These are phyloP conservation scores for Glyptemys insculpta DNA, from an alignment of 2,797 vertebrate species.

Conservation along the genomic window DNA sequence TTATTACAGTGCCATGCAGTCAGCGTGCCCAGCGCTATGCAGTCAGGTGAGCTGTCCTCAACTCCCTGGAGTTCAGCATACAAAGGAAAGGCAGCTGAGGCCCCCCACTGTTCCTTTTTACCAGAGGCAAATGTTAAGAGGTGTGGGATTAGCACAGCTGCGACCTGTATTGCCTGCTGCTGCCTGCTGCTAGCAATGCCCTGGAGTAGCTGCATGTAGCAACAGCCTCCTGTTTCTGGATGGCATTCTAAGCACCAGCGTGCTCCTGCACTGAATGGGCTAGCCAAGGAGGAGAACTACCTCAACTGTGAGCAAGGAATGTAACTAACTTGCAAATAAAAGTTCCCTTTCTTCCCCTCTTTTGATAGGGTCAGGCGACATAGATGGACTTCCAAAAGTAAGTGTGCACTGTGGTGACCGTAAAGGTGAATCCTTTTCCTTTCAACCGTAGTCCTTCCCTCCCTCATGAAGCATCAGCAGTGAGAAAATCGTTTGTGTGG, in stretches of 20 bases:
- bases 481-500: neutral
- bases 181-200: slow-evolving; percentile 17
- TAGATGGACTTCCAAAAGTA: slow-evolving; percentile 99
- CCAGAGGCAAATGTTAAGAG: slow-evolving; percentile 31
- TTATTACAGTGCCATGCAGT: neutral
- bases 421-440: neutral
- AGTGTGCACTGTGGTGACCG: slow-evolving; percentile 48
- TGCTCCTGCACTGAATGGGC: neutral
- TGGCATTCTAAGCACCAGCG: neutral
- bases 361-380: slow-evolving; percentile 93
- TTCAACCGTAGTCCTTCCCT: neutral
- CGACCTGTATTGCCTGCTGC: slow-evolving; percentile 28
- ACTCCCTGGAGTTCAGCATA: neutral
- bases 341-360: slow-evolving; percentile 22
- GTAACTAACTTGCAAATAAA: neutral
- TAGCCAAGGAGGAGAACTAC: neutral
- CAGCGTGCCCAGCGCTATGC: neutral
- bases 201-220: neutral
- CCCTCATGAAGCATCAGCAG: neutral
- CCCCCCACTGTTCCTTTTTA: neutral
- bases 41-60: slow-evolving; percentile 6
- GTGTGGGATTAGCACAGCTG: slow-evolving; percentile 34
- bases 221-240: neutral
- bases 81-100: slow-evolving; percentile 26
- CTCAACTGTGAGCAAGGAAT: accelerated